Conservation (phyloP, 2,888 invertebrate species). For the Thecocarcelia acutangulata region DNA sequence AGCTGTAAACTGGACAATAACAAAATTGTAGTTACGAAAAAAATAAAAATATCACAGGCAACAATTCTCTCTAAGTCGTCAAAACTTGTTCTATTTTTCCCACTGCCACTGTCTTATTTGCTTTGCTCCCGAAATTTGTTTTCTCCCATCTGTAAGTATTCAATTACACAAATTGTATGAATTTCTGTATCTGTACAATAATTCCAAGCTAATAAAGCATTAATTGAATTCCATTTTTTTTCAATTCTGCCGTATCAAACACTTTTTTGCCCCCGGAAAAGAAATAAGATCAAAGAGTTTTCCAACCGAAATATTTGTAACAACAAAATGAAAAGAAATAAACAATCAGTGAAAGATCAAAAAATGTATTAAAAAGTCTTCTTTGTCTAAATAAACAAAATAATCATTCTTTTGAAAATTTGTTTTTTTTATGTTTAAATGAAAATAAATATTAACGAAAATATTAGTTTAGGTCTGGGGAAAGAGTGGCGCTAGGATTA, state of each 20-base stretch:
- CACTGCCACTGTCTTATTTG: too few relatives aligned
- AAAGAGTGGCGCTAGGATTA: constrained; percentile 55
- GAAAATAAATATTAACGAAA: constrained; percentile 8
- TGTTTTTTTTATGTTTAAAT: not conserved
- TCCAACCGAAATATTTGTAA: constrained; percentile 17
- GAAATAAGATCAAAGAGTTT: constrained; percentile 54
- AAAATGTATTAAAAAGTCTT: constrained; percentile 7
- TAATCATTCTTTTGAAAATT: constrained; percentile 4
- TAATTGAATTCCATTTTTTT: constrained; percentile 25
- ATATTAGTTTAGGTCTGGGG: constrained; percentile 54
- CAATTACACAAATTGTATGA: not conserved
- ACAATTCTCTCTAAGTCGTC: too few relatives aligned
- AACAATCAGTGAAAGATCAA: constrained; percentile 48
- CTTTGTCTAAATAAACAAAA: constrained; percentile 20
- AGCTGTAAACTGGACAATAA: too few relatives aligned
- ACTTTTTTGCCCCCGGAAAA: not conserved
- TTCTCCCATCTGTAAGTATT: not conserved
- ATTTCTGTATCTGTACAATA: constrained; percentile 28
- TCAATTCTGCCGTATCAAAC: constrained; percentile 24
- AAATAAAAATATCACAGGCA: too few relatives aligned
- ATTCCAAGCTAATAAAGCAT: constrained; percentile 58
- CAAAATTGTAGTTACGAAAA: too few relatives aligned
- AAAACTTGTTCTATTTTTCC: too few relatives aligned
- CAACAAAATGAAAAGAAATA: constrained; percentile 6
- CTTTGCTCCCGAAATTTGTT: too few relatives aligned